Base-by-base conservation (phyloP, 1,140 invertebrate species). In the Lucilia sericata region DNA sequence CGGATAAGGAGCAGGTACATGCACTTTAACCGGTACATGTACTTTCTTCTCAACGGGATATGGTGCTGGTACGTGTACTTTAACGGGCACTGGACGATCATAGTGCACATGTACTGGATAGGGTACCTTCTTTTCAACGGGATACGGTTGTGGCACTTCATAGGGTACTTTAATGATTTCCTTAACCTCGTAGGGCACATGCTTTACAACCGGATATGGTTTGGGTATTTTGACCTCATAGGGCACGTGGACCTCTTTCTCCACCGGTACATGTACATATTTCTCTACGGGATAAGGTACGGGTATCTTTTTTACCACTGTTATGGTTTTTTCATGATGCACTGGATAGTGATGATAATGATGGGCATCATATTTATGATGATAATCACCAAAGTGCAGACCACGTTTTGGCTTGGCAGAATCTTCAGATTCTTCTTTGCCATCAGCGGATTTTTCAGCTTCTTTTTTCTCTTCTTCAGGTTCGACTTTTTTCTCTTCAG, bases 261-360 rank as follows among this genome's bases (percentile, higher is more conserved):
- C 92, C 8, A 94, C 93, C 5, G 93, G 93, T 14, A 92, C 91
- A 65, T 92, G 88, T 3, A 90, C 92, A 84, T 92, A 92, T 88
- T 94, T 94, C 85, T 93, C 93, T 13, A 94, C 93, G n/a, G 94
- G 94, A 88, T 93, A 93, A 2, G 94, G 94, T 8, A 93, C 90
- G 84, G 93, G 91, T 86, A 95, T 93, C 87, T 95, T 95, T 91
- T 96, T 96, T 60, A 95, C 93, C 9, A 96, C 92, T 19, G 95
- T 96, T 85, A 96, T 91, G 17, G 94, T 95, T 91, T 96, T 96
- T 83, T 94, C 92, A 88, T 93, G 92, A 82, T 82, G 80, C 10
- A 60, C 19, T 9, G 80, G 80, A 36, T 82, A 82, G 17, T 82
- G 80, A 82, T 82, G 80, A 55, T 87, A 88, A 81, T 91, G 91